Conservation (phyloP, 1,140 invertebrate species). For the Cotesia glomerata region DNA sequence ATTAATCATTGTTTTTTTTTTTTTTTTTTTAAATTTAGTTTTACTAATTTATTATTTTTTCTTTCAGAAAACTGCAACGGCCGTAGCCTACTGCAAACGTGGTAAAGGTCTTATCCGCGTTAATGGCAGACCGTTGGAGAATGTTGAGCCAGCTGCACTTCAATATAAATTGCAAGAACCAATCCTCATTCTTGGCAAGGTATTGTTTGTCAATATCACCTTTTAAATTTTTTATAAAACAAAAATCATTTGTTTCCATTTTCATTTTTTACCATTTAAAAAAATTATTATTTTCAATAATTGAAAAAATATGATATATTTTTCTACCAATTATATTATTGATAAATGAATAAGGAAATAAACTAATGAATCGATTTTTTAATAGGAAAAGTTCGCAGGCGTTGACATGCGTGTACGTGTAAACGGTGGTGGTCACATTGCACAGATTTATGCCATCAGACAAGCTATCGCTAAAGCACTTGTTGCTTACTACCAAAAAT, state of each 20-base stretch:
- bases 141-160: conserved; percentile 92
- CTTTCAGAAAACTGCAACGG: conserved; percentile 96
- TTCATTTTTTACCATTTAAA: no score
- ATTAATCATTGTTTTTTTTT: conserved; percentile 23
- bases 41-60: conserved; percentile 28
- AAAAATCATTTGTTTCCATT: not conserved
- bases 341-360: no score
- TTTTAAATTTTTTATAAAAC: conserved; percentile 25
- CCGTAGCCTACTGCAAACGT: conserved; percentile 97
- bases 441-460: conserved; percentile 97
- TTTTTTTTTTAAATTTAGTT: conserved; percentile 19
- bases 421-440: conserved; percentile 97
- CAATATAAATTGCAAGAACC: conserved; percentile 98
- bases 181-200: conserved; percentile 93
- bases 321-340: no score
- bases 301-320: no score
- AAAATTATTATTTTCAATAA: no score
- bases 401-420: conserved; percentile 98
- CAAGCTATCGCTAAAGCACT: conserved; percentile 98
- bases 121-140: conserved; percentile 94
- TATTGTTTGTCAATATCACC: conserved; percentile 52
- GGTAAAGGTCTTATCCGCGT: conserved; percentile 92
- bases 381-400: conserved; percentile 89
- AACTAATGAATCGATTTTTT: conserved; percentile 32
- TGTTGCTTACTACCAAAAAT: conserved; percentile 99